Conservation (phyloP, 2,113 vertebrate genomes). For the Hyla sarda region DNA sequence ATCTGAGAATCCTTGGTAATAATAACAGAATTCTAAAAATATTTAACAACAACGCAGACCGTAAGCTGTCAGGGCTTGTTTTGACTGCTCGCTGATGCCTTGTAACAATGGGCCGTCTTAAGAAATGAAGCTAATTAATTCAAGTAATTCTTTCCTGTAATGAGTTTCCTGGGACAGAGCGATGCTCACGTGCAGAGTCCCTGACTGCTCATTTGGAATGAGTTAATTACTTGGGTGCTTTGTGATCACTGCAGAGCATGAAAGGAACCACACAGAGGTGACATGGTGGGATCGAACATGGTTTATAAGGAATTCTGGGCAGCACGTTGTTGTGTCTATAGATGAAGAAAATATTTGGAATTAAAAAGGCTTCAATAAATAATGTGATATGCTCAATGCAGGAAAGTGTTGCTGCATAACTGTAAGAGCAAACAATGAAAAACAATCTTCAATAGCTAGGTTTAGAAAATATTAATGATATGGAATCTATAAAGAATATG, state of each 20-base stretch:
- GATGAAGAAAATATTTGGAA: conserved; percentile 2
- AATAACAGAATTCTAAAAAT: neutral
- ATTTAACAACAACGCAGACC: neutral
- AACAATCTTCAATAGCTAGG: neutral
- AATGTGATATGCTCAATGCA: neutral
- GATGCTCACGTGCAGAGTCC: neutral
- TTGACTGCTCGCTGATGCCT: neutral
- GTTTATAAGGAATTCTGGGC: conserved; percentile 22
- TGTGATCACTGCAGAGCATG: conserved; percentile 29
- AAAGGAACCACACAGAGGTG: neutral
- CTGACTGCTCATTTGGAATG: conserved; percentile 25
- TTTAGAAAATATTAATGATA: neutral
- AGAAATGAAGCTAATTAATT: conserved; percentile 29
- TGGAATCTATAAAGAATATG: neutral
- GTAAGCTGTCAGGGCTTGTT: neutral
- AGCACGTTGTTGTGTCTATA: conserved; percentile 1
- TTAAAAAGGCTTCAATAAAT: neutral
- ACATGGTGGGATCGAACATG: neutral
- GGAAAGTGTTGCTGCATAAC: neutral
- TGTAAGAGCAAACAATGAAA: neutral
- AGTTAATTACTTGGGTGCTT: conserved; percentile 29
- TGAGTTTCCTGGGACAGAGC: conserved; percentile 26
- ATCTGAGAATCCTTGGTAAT: neutral
- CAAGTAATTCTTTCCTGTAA: conserved; percentile 13
- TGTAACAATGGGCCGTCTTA: conserved; percentile 20